A percentile compares a stretch with the other conserved stretches of the same genome.
phyloP scores from a whole-genome alignment of 30 jellyfish, hydroid and myxozoan species.

The Cassiopea xamachana region DNA sequence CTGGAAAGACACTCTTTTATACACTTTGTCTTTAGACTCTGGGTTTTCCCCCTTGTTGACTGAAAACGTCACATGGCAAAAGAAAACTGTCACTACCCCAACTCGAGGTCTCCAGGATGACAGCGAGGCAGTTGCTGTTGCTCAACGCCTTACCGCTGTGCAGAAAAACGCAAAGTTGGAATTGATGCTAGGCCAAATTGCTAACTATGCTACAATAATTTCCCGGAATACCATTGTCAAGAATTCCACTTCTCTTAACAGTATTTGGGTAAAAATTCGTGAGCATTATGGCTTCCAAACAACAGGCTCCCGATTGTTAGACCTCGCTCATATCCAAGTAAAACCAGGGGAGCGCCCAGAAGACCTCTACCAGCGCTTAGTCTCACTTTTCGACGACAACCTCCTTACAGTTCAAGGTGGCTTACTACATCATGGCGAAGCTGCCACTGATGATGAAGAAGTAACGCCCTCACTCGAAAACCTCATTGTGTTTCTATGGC shows the following conservation, averaged over 20 bases:
- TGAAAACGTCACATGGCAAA: slow-evolving; percentile 49
- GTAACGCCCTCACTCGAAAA: slow-evolving; percentile 44
- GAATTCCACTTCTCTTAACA: slow-evolving; percentile 26
- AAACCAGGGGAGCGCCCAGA: slow-evolving; percentile 42
- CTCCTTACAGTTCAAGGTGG: slow-evolving; percentile 18
- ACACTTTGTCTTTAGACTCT: slow-evolving; percentile 44
- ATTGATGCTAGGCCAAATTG: not conserved
- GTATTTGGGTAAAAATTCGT: slow-evolving; percentile 22
- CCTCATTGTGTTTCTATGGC: slow-evolving; percentile 42
- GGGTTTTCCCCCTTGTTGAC: slow-evolving; percentile 35
- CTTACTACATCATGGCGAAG: slow-evolving; percentile 19
- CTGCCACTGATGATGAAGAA: slow-evolving; percentile 31
- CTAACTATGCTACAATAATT: slow-evolving; percentile 27
- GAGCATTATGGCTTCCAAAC: slow-evolving; percentile 45
- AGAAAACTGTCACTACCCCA: slow-evolving; percentile 42
- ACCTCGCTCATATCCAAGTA: slow-evolving; percentile 8
- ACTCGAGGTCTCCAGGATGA: slow-evolving; percentile 36
- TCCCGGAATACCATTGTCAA: slow-evolving; percentile 59
- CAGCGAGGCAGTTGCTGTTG: not conserved
- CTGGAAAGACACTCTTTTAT: slow-evolving; percentile 52
- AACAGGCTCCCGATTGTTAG: slow-evolving; percentile 23
- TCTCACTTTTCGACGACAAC: slow-evolving; percentile 33
- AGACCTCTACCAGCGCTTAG: slow-evolving; percentile 48
- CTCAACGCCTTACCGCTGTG: slow-evolving; percentile 52
- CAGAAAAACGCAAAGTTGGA: slow-evolving; percentile 41